Evolutionary conservation across 2,797 vertebrate genomes (phyloP).

Genomic region (Falco peregrinus): DNA sequence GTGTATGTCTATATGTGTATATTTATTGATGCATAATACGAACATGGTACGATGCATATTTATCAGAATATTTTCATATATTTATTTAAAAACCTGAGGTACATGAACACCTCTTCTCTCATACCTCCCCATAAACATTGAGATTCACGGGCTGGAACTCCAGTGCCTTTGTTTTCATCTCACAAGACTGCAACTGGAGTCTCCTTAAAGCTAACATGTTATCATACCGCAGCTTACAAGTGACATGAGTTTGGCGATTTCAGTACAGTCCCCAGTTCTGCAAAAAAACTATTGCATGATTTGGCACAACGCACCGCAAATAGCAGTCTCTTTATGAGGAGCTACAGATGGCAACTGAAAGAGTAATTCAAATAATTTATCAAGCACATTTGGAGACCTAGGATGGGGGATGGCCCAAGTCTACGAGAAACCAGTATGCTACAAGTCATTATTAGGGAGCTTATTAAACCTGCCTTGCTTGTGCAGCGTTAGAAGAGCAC

Average conservation of each 20-base stretch:
- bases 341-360: constrained; percentile 76
- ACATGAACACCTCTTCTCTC: not conserved
- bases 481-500: not conserved
- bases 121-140: not conserved
- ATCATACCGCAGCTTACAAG: constrained; percentile 64
- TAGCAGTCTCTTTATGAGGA: constrained; percentile 75
- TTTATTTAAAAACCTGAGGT: not conserved
- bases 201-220: constrained; percentile 49
- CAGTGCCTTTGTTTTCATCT: constrained; percentile 17
- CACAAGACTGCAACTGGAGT: constrained; percentile 40
- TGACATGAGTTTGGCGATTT: constrained; percentile 73
- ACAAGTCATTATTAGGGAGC: constrained; percentile 36
- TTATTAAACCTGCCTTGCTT: not conserved
- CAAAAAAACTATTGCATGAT: constrained; percentile 59
- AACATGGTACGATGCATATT: not conserved
- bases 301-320: constrained; percentile 71
- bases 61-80: not conserved
- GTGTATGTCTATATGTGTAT: not conserved
- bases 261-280: constrained; percentile 70
- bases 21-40: not conserved
- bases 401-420: constrained; percentile 41
- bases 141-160: constrained; percentile 26
- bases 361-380: constrained; percentile 68
- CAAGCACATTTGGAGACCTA: constrained; percentile 69
- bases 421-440: not conserved